phyloP scores from a whole-genome alignment of 1,140 invertebrate species.

The Hypothenemus hampei region DNA sequence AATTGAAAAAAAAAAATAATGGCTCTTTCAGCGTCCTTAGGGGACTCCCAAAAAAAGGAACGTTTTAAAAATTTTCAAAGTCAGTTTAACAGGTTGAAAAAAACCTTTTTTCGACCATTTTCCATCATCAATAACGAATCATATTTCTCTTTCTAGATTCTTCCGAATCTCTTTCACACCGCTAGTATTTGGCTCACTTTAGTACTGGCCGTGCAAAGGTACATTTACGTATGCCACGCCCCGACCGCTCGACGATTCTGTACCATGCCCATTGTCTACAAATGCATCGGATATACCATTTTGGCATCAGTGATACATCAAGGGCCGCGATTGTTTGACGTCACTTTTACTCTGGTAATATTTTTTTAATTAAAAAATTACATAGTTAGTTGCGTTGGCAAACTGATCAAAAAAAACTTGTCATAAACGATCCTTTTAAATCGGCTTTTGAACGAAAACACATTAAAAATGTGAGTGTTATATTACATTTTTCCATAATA shows the following conservation, averaged over 20 bases:
- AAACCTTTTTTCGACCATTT: too few species aligned
- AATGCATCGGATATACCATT: conserved; percentile 70
- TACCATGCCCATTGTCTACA: conserved; percentile 75
- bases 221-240: conserved; percentile 89
- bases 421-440: background rate
- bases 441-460: too few species aligned
- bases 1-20: too few species aligned
- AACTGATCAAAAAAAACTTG: too few species aligned
- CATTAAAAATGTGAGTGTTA: too few species aligned
- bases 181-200: conserved; percentile 88
- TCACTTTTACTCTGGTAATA: conserved; percentile 47
- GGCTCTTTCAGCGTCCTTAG: too few species aligned
- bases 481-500: too few species aligned
- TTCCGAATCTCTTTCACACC: conserved; percentile 87
- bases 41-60: too few species aligned
- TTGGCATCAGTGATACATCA: conserved; percentile 73
- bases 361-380: background rate
- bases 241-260: conserved; percentile 80
- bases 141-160: conserved; percentile 49
- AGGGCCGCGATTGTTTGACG: conserved; percentile 71
- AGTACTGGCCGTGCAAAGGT: conserved; percentile 80
- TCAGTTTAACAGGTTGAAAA: too few species aligned
- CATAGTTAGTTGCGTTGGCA: too few species aligned
- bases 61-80: too few species aligned
- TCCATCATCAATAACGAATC: too few species aligned